Conservation (phyloP, 2,113 vertebrate species). For the Bubalus kerabau region DNA sequence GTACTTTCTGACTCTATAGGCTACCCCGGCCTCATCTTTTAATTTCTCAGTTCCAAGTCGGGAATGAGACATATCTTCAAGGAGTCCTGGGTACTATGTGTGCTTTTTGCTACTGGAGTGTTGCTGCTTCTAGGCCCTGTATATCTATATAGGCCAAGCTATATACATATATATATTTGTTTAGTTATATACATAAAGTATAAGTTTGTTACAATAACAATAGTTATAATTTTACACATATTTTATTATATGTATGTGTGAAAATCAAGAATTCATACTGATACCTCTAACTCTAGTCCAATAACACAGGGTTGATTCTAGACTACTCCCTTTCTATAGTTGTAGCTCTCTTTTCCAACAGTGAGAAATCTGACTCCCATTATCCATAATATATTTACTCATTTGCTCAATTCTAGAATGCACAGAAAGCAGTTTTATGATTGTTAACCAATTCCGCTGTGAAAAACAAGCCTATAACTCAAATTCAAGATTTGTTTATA, state of each 20-base stretch:
- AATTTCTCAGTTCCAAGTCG: not conserved
- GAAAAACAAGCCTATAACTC: not conserved
- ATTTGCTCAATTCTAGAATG: not conserved
- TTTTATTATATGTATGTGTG: not conserved
- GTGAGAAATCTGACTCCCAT: not conserved
- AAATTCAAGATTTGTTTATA: not conserved
- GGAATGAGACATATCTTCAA: not conserved
- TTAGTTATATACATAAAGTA: not conserved
- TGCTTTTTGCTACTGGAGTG: not conserved
- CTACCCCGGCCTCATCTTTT: not conserved
- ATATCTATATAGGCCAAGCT: not conserved
- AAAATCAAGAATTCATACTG: not conserved
- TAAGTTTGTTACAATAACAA: not conserved
- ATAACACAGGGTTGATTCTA: not conserved
- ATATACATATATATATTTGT: not conserved
- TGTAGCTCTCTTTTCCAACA: not conserved
- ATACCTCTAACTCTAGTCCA: not conserved
- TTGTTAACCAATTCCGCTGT: not conserved
- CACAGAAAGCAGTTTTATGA: not conserved
- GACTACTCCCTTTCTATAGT: not conserved
- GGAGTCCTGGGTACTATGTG: not conserved
- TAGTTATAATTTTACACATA: not conserved
- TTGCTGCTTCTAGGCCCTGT: not conserved
- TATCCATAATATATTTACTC: not conserved
- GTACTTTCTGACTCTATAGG: not conserved